Evolutionary conservation across 2,888 invertebrate species (phyloP), one percentile per base, ranked within the genome.

Genomic region (Caenorhabditis sinica): DNA sequence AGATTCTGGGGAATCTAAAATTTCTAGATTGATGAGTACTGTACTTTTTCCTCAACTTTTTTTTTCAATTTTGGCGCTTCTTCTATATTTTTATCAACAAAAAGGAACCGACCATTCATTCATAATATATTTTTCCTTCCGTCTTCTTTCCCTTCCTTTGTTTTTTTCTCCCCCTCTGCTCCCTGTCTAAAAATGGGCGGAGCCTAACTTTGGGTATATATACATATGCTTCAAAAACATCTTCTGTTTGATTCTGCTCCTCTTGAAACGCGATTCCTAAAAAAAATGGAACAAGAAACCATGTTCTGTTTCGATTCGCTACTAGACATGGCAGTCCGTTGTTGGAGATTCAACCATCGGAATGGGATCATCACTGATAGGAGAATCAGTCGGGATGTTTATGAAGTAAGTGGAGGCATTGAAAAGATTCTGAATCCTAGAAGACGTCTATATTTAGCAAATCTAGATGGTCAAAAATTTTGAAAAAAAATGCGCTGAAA

Each of bases 241-340:
- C 15, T 17, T 45, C n/a, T 45, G 20, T 53, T 23, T 6, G n/a
- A n/a, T n/a, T n/a, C n/a, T n/a, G n/a, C n/a, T n/a, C n/a, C n/a
- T n/a, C n/a, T n/a, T n/a, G n/a, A n/a, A n/a, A n/a, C 13, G 58
- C 43, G 43, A 45, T 5, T 30, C 17, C 23, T 25, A 33, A 4
- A 25, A 33, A 36, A 30, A 36, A 61, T 63, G 73, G 63, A 51
- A 6, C 45, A 49, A 20, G 49, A 51, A 17, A 33, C 61, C 4
- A 73, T 73, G 36, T 73, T 63, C 30, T 73, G 73, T n/a, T 49
- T 61, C 25, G 73, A 73, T 51, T 51, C 61, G 11, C 33, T 45
- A 13, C 73, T 73, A 25, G 73, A 73, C 63, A 51, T 51, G 40
- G 36, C 73, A 4, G n/a, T 73, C 3, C 30, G 51, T 5, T 73